Evolutionary conservation across 2,888 invertebrate species (phyloP).

Genomic region (Napeogenes sylphis): DNA sequence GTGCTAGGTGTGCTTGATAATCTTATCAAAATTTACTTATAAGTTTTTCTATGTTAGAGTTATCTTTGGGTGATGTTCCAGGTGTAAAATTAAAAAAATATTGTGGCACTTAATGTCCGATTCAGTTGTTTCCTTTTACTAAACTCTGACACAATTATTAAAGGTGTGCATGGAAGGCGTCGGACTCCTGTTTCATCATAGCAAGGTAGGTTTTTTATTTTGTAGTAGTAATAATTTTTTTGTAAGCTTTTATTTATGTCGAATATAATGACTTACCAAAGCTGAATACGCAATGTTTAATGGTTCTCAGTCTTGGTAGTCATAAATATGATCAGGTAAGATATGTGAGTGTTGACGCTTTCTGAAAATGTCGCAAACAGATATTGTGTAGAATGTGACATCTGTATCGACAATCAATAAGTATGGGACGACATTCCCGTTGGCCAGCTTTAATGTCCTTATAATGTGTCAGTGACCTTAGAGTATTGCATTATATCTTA

Average conservation of each 20-base stretch:
- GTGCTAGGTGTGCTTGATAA: too few species aligned
- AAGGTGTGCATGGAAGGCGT: conserved; percentile 99
- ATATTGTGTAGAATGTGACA: conserved; percentile 48
- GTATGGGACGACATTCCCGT: conserved; percentile 45
- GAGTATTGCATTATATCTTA: conserved; percentile 43
- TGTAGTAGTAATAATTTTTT: conserved; percentile 44
- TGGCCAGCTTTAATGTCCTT: conserved; percentile 62
- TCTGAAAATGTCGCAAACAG: conserved; percentile 51
- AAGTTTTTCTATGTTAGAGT: too few species aligned
- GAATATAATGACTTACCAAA: conserved; percentile 55
- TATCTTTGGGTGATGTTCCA: too few species aligned
- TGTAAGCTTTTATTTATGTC: conserved; percentile 65
- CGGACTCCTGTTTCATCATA: conserved; percentile 98
- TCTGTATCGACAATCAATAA: conserved; percentile 41
- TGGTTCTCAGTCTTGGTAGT: conserved; percentile 50
- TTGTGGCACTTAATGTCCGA: too few species aligned
- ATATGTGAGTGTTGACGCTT: conserved; percentile 69
- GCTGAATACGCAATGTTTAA: conserved; percentile 20
- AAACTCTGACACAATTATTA: conserved; percentile 23
- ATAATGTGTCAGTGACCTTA: conserved; percentile 66
- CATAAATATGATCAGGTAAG: conserved; percentile 60
- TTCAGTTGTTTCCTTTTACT: background rate
- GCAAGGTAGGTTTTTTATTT: conserved; percentile 88
- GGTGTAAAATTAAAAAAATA: too few species aligned
- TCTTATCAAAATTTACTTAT: too few species aligned